Evolutionary conservation across 1,140 invertebrate species (phyloP).

Genomic region (Cyclina sinensis): DNA sequence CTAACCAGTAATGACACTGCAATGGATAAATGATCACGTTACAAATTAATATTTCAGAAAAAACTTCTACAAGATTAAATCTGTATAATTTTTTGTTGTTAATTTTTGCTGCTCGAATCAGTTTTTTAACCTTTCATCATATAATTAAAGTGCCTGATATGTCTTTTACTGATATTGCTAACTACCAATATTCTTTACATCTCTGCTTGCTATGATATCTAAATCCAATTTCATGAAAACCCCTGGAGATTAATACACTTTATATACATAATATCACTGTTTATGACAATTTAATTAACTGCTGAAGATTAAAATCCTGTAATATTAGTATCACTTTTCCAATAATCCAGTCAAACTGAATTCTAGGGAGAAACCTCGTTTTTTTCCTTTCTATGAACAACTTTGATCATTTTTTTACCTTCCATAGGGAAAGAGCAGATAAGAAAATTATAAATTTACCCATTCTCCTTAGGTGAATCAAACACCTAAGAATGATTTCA

Average conservation of each 20-base stretch:
- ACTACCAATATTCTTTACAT: conserved; percentile 19
- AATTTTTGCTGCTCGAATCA: neutral
- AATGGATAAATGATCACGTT: no score
- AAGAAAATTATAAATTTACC: conserved; percentile 2
- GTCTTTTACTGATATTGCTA: neutral
- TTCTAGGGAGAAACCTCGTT: neutral
- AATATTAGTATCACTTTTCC: neutral
- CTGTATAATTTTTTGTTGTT: no score
- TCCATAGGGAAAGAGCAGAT: neutral
- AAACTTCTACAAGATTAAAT: no score
- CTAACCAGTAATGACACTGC: no score
- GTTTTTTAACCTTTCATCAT: neutral
- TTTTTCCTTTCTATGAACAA: neutral
- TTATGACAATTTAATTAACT: neutral
- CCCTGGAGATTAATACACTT: neutral
- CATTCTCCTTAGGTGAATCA: neutral
- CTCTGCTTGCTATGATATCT: neutral
- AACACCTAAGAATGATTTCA: neutral
- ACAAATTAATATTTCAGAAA: no score
- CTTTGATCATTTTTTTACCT: neutral
- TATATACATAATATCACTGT: no score
- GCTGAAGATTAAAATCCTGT: neutral
- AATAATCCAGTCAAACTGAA: neutral
- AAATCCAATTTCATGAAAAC: neutral
- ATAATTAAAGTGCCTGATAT: neutral